Evolutionary conservation across 1,140 invertebrate species (phyloP).

Genomic region (Cyrtorhinus lividipennis): DNA sequence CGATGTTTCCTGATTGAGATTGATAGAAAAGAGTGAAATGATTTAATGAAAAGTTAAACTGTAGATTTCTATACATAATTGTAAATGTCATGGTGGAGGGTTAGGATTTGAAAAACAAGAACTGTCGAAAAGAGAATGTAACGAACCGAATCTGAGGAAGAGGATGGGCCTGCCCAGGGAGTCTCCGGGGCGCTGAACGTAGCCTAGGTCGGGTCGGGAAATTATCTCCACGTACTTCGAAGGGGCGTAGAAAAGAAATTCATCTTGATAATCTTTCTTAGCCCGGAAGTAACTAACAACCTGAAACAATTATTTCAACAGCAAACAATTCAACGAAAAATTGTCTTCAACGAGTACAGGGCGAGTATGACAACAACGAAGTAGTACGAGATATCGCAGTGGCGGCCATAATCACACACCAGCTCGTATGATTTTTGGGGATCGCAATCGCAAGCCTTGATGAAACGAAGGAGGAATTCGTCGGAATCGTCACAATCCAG

Average conservation of each 20-base stretch:
- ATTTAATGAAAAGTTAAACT: neutral
- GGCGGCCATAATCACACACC: no score
- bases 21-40: neutral
- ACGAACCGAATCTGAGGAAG: conserved; percentile 21
- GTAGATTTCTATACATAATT: neutral
- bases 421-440: conserved; percentile 14
- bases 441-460: conserved; percentile 20
- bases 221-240: conserved; percentile 13
- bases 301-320: conserved; percentile 22
- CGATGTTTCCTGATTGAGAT: conserved; percentile 20
- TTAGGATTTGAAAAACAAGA: neutral
- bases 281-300: conserved; percentile 23
- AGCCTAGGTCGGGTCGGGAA: conserved; percentile 20
- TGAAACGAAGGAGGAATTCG: conserved; percentile 22
- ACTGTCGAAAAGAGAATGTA: neutral
- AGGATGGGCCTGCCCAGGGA: conserved; percentile 13
- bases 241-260: conserved; percentile 18
- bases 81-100: neutral
- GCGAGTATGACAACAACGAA: no score
- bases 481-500: conserved; percentile 21
- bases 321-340: no score
- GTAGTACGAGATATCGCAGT: no score
- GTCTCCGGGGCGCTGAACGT: conserved; percentile 15
- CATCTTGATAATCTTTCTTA: conserved; percentile 22
- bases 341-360: no score